Evolutionary conservation across 2,113 vertebrate species (phyloP).

Genomic region (Poicephalus meyeri): DNA sequence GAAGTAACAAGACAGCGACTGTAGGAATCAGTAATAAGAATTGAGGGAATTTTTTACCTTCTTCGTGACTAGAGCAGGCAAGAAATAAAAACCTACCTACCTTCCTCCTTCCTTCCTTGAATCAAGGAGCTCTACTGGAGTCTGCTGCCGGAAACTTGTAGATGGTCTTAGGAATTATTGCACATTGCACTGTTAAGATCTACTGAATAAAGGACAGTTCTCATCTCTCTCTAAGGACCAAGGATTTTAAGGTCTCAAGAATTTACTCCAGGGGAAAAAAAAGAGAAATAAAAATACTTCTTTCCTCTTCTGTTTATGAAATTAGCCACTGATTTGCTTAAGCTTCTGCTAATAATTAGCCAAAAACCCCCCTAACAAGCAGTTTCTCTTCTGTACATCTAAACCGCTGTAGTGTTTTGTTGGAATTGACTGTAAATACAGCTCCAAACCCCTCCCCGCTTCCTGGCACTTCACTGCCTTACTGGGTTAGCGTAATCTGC

Average conservation of each 20-base stretch:
- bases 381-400: slow-evolving; percentile 78
- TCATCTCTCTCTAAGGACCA: slow-evolving; percentile 78
- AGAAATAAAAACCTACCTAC: slow-evolving; percentile 79
- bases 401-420: slow-evolving; percentile 78
- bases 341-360: slow-evolving; percentile 77
- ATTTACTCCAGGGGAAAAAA: slow-evolving; percentile 74
- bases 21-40: slow-evolving; percentile 78
- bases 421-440: slow-evolving; percentile 74
- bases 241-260: slow-evolving; percentile 79
- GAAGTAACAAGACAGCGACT: slow-evolving; percentile 87
- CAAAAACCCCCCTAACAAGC: slow-evolving; percentile 32
- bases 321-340: slow-evolving; percentile 75
- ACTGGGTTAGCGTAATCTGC: slow-evolving; percentile 73
- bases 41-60: slow-evolving; percentile 76
- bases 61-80: slow-evolving; percentile 82
- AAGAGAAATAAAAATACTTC: not conserved
- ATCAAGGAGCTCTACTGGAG: slow-evolving; percentile 94
- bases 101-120: slow-evolving; percentile 91
- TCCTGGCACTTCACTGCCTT: slow-evolving; percentile 73
- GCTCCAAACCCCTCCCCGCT: slow-evolving; percentile 67
- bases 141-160: slow-evolving; percentile 79
- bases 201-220: slow-evolving; percentile 78
- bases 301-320: slow-evolving; percentile 72
- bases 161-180: slow-evolving; percentile 78
- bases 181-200: slow-evolving; percentile 81